These are phyloP conservation scores for Gryllus bimaculatus DNA, from an alignment of 1,140 invertebrate species.

Conservation along the genomic window DNA sequence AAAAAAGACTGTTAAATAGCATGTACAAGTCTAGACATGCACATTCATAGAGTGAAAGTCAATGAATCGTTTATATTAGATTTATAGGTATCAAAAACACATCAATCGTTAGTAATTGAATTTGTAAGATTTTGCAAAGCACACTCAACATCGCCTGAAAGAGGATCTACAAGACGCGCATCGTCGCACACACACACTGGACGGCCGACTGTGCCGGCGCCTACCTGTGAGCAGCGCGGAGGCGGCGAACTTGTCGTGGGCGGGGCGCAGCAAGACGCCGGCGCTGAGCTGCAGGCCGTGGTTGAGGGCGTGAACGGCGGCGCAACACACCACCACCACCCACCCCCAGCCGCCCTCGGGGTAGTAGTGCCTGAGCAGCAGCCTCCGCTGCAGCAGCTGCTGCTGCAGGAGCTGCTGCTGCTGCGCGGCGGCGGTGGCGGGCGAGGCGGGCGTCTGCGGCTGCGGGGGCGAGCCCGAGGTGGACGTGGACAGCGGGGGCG, in stretches of 20 bases:
- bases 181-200: too few species aligned
- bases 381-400: background rate
- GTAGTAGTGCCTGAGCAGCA: constrained; percentile 41
- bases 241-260: background rate
- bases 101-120: too few species aligned
- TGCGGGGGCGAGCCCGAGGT: background rate
- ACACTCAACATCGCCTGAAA: too few species aligned
- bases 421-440: background rate
- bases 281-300: constrained; percentile 36
- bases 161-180: too few species aligned
- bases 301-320: constrained; percentile 40
- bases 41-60: too few species aligned
- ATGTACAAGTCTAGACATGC: too few species aligned
- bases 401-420: background rate
- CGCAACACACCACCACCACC: constrained; percentile 43
- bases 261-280: constrained; percentile 10
- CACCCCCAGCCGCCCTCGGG: constrained; percentile 56
- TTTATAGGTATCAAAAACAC: too few species aligned
- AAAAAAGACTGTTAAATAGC: too few species aligned
- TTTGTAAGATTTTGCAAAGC: too few species aligned
- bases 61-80: too few species aligned
- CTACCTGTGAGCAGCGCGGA: constrained; percentile 7
- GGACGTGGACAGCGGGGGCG: background rate
- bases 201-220: too few species aligned
- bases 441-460: too few species aligned